Evolutionary conservation across 2,888 invertebrate genomes (phyloP).

Genomic region (Eudemis profundana): DNA sequence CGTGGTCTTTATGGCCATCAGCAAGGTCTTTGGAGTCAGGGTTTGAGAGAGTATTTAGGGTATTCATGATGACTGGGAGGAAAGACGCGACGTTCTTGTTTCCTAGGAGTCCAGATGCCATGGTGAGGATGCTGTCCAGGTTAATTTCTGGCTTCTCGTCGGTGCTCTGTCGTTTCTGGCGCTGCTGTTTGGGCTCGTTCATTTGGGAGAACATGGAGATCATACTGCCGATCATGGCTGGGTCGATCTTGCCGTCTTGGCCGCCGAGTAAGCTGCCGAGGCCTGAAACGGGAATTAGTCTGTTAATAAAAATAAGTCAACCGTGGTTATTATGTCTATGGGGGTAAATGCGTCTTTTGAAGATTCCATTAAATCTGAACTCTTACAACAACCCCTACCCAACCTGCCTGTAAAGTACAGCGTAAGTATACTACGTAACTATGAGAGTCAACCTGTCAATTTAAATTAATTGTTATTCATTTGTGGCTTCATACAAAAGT

Average conservation of each 20-base stretch:
- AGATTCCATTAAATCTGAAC: too few species aligned
- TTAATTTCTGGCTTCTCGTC: constrained; percentile 74
- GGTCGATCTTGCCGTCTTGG: constrained; percentile 85
- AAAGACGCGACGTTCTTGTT: constrained; percentile 76
- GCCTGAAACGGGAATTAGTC: constrained; percentile 60
- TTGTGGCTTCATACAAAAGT: too few species aligned
- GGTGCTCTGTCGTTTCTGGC: constrained; percentile 62
- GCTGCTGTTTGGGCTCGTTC: constrained; percentile 59
- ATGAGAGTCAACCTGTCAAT: too few species aligned
- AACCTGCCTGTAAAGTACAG: too few species aligned
- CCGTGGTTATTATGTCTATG: too few species aligned
- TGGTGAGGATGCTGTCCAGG: constrained; percentile 80
- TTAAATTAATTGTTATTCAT: too few species aligned
- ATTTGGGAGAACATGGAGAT: constrained; percentile 78
- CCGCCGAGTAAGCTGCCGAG: constrained; percentile 84
- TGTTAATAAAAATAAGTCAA: neutral
- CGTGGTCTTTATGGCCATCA: constrained; percentile 88
- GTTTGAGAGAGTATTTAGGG: constrained; percentile 86
- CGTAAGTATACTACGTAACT: too few species aligned
- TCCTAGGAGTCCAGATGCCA: constrained; percentile 84
- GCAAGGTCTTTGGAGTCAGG: constrained; percentile 86
- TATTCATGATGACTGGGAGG: constrained; percentile 88
- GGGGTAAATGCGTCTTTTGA: too few species aligned
- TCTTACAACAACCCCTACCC: too few species aligned
- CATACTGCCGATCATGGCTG: constrained; percentile 81